Conservation (phyloP, 2,888 invertebrate species). For the Drosophila subquinaria region DNA sequence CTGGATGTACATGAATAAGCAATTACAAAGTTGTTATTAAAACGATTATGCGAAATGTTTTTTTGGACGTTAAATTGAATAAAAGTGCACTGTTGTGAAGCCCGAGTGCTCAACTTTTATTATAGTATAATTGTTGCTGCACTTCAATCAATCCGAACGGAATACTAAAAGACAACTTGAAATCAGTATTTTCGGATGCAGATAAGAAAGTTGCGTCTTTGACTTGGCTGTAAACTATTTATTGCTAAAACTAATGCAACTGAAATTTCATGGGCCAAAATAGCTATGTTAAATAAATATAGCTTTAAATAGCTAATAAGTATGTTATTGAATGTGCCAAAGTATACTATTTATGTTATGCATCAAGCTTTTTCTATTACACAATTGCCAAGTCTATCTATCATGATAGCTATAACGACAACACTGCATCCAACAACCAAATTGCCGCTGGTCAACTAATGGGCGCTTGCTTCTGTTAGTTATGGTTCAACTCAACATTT, state of each 20-base stretch:
- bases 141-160: conserved; percentile 37
- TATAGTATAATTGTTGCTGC: conserved; percentile 16
- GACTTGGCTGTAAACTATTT: not conserved
- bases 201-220: conserved; percentile 10
- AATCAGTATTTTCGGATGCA: conserved; percentile 9
- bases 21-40: conserved; percentile 82
- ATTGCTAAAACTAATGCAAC: conserved; percentile 41
- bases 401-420: not conserved
- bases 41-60: conserved; percentile 76
- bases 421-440: conserved; percentile 26
- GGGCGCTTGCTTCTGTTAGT: conserved; percentile 14
- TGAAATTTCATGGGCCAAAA: no score
- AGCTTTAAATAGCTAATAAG: no score
- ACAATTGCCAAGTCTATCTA: not conserved
- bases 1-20: conserved; percentile 78
- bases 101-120: conserved; percentile 20
- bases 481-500: conserved; percentile 3
- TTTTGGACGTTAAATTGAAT: conserved; percentile 57
- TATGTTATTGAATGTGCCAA: no score
- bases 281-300: no score
- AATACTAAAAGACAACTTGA: not conserved
- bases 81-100: conserved; percentile 52
- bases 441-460: conserved; percentile 42
- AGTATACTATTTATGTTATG: no score
- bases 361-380: no score